Base-by-base conservation (phyloP, 2,888 invertebrate genomes). In the Drosophila paranaensis region DNA sequence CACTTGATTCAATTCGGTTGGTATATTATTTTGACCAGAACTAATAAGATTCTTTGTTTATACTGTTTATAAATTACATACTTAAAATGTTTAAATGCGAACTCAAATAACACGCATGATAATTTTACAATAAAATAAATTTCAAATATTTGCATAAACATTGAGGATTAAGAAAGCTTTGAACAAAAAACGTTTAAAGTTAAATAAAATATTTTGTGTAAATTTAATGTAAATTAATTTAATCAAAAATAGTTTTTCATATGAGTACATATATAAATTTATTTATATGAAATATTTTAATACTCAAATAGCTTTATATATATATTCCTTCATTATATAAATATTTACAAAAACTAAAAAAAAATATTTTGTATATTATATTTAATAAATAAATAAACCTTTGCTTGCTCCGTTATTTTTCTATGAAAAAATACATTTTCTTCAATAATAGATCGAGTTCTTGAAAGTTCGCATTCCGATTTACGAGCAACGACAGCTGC, bases 401-500 rank as follows among this genome's bases (percentile, higher is more conserved):
- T 6, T 6, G 6, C 8, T 2, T 33, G 6, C 8, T 33, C 30
- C 6, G 8, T 6, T 33, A 33, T 33, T 6, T 33, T 6, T 2
- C 10, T 33, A 10, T 33, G 9, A 33, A 10, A 27, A 25, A 13
- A 6, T 13, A 46, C n/a, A 6, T 50, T 4, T 13, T 20, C 50
- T 50, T 33, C 33, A 50, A 50, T 50, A 50, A 51, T 37, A 14
- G 1, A 14, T 53, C 5, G 14, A 9, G 5, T 11, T 14, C 37
- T 14, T 25, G 13, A 25, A 37, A 37, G 51, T 53, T 53, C 5
- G 16, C 27, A 55, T 43, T 45, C 43, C 42, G 30, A 16, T 33
- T 56, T 42, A 33, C 10, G 30, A 4, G n/a, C 10, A 3, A 9
- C 11, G 45, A 39, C 83, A 82, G 74, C 71, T 77, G 74, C 51